Evolutionary conservation across 2,888 invertebrate species (phyloP).

Genomic region (Myopa tessellatipennis): DNA sequence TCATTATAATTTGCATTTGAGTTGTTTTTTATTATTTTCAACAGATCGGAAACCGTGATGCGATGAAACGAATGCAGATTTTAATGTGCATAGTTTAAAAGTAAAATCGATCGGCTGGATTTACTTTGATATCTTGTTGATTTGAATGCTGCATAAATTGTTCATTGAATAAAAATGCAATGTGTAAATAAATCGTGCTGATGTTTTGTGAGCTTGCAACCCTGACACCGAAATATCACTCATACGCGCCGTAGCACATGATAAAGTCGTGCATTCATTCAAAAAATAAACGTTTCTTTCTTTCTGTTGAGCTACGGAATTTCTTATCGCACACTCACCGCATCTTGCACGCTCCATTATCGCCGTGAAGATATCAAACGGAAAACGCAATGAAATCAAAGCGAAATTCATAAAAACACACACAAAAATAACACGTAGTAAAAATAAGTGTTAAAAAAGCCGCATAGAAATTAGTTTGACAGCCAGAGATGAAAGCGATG

Average conservation of each 20-base stretch:
- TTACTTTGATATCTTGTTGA: no score
- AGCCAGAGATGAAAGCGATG: constrained; percentile 20
- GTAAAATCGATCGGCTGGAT: no score
- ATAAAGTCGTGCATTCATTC: neutral
- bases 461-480: constrained; percentile 15
- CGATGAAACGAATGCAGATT: no score
- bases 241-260: constrained; percentile 8
- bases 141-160: neutral
- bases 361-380: constrained; percentile 22
- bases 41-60: no score
- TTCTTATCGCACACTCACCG: neutral
- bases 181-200: neutral
- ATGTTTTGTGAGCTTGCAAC: neutral
- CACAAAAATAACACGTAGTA: neutral
- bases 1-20: no score
- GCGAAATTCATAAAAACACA: neutral
- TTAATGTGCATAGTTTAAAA: no score
- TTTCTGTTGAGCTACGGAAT: neutral
- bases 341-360: constrained; percentile 9
- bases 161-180: constrained; percentile 9
- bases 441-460: neutral
- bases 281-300: neutral
- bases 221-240: neutral
- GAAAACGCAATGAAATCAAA: neutral
- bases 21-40: no score